Evolutionary conservation across 2,113 vertebrate genomes (phyloP), one percentile per base, ranked within the genome.

Genomic region (Hyperoodon ampullatus): DNA sequence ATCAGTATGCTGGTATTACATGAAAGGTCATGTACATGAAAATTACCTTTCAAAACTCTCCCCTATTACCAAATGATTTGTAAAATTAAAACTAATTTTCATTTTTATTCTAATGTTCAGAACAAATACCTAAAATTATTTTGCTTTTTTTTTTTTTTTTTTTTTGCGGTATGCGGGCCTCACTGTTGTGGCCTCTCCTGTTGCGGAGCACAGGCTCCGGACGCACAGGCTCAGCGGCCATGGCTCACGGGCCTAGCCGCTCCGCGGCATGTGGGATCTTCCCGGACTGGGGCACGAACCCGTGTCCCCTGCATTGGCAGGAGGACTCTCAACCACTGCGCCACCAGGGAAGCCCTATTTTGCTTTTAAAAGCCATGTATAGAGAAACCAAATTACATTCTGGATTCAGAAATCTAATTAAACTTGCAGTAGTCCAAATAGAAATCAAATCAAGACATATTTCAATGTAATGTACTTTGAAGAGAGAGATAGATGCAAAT

Each of bases 391-490:
- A 65, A 93, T 75, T 85, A 63, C 12, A 83, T 71, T 71, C 84
- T 88, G 13, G 39, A 88, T 61, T 80, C 92, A 80, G 21, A 88
- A 80, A 93, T 58, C 35, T 78, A 78, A 93, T 58, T 87, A 87
- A 87, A 80, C 6, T 47, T 61, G 12, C 24, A 80, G 8, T 80
- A 55, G 53, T 80, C 26, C 30, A 35, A 80, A 66, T 13, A 44
- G 44, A 88, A 70, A 87, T 44, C 50, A 70, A 68, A 70, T 61
- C 30, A 80, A 78, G 14, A 18, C 44, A 50, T 70, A 24, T 35
- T 88, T 47, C 58, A 93, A 60, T 60, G 33, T 28, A 78, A 47
- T 61, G 6, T 35, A 47, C 30, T 58, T 60, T 28, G 30, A 65
- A 90, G 30, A 66, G 44, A 90, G 33, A 87, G 91, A 68, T 9